Conservation (phyloP, 1,140 invertebrate genomes). For the Drosophila ambigua region DNA sequence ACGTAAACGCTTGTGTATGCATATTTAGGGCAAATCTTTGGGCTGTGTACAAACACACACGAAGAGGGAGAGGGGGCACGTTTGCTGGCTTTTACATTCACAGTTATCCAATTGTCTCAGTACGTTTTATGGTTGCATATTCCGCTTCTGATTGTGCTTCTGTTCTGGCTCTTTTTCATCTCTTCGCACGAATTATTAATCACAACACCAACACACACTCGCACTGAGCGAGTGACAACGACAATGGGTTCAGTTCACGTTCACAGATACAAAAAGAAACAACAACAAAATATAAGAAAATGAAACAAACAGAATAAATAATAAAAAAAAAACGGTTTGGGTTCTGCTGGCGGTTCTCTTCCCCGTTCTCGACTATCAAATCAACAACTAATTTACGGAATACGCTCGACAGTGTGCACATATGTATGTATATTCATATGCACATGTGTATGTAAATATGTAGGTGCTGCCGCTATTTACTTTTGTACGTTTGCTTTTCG, state of each 20-base stretch:
- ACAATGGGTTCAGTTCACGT: conserved; percentile 44
- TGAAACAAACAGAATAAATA: conserved; percentile 8
- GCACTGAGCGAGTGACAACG: conserved; percentile 21
- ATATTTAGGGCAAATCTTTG: conserved; percentile 24
- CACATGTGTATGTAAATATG: conserved; percentile 15
- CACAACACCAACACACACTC: conserved; percentile 34
- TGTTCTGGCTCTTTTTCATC: conserved; percentile 45
- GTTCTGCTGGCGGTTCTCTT: no score
- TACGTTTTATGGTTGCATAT: conserved; percentile 49
- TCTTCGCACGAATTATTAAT: conserved; percentile 44
- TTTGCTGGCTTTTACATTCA: conserved; percentile 26
- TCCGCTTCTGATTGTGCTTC: conserved; percentile 35
- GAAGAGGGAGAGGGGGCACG: not conserved
- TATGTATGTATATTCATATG: not conserved
- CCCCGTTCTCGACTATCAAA: no score
- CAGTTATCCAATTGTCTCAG: conserved; percentile 14
- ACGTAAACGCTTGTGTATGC: not conserved
- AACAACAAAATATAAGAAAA: conserved; percentile 31
- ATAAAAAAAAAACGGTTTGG: conserved; percentile 7
- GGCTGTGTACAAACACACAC: not conserved
- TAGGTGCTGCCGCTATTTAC: conserved; percentile 24
- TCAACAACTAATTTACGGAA: no score
- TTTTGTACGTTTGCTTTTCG: conserved; percentile 42
- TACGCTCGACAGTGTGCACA: not conserved
- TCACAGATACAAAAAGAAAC: conserved; percentile 41